Conservation (phyloP, 1,140 invertebrate genomes). For the Macrobrachium nipponense region DNA sequence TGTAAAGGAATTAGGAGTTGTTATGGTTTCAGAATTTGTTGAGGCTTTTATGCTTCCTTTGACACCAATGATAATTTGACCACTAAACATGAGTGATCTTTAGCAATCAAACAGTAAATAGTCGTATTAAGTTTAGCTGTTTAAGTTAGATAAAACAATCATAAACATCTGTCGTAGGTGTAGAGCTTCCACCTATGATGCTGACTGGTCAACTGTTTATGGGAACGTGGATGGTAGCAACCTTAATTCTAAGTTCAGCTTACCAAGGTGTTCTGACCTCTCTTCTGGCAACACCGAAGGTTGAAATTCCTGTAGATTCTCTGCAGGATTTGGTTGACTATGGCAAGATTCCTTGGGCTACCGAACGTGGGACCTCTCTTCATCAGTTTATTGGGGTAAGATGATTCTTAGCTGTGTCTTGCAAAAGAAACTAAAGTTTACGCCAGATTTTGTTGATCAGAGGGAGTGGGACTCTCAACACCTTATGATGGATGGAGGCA, state of each 20-base stretch:
- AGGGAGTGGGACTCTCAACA: no score
- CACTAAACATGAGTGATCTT: no score
- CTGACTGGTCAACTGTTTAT: not conserved
- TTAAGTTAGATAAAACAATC: no score
- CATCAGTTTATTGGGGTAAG: constrained; percentile 13
- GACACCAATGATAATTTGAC: no score
- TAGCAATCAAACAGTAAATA: no score
- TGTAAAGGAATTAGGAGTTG: no score
- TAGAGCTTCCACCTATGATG: not conserved
- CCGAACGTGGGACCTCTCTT: not conserved
- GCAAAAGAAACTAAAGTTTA: no score
- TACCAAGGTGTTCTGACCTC: constrained; percentile 6
- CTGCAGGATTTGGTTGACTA: not conserved
- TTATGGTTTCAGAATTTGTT: no score
- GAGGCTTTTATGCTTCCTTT: no score
- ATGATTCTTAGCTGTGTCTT: no score
- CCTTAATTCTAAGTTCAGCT: constrained; percentile 3
- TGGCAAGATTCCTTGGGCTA: constrained; percentile 10
- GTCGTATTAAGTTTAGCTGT: no score
- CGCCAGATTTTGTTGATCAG: no score
- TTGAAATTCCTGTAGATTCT: not conserved
- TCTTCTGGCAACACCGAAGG: constrained; percentile 1
- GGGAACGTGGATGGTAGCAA: not conserved
- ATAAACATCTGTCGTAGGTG: not conserved
- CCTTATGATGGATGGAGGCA: not conserved